phyloP scores from a whole-genome alignment of 2,888 invertebrate species.

The Pseudolycoriella hygida region DNA sequence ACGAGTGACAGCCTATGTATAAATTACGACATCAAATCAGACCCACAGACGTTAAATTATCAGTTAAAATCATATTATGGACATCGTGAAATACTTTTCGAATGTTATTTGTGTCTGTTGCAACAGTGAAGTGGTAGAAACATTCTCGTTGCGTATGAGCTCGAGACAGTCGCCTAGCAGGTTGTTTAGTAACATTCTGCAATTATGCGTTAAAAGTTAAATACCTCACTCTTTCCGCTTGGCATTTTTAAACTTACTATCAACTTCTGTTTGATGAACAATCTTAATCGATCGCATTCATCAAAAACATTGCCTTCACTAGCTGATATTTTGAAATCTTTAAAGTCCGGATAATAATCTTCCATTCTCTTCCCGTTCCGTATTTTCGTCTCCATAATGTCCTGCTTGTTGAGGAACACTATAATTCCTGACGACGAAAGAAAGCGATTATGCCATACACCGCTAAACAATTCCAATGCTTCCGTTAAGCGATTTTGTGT shows the following conservation, averaged over 20 bases:
- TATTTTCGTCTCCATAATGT: slow-evolving; percentile 53
- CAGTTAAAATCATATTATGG: slow-evolving; percentile 42
- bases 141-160: slow-evolving; percentile 33
- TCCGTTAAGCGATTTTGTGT: slow-evolving; percentile 53
- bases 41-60: slow-evolving; percentile 31
- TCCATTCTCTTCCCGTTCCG: slow-evolving; percentile 43
- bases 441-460: slow-evolving; percentile 57
- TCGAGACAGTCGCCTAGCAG: slow-evolving; percentile 22
- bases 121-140: slow-evolving; percentile 57
- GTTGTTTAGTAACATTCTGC: slow-evolving; percentile 38
- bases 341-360: slow-evolving; percentile 47
- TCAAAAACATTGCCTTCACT: slow-evolving; percentile 32
- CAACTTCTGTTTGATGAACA: slow-evolving; percentile 49
- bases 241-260: slow-evolving; percentile 28
- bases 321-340: slow-evolving; percentile 31
- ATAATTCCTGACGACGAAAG: slow-evolving; percentile 57
- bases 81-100: slow-evolving; percentile 55
- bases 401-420: slow-evolving; percentile 70
- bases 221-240: not conserved
- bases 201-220: no score
- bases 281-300: slow-evolving; percentile 46
- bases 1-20: no score
- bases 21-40: slow-evolving; percentile 8
- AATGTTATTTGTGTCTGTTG: slow-evolving; percentile 58
- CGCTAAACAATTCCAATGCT: slow-evolving; percentile 50